A percentile compares a stretch with the other conserved stretches of the same genome.
Evolutionary conservation across 1,140 invertebrate species (phyloP).

Genomic region (Metaphire vulgaris): DNA sequence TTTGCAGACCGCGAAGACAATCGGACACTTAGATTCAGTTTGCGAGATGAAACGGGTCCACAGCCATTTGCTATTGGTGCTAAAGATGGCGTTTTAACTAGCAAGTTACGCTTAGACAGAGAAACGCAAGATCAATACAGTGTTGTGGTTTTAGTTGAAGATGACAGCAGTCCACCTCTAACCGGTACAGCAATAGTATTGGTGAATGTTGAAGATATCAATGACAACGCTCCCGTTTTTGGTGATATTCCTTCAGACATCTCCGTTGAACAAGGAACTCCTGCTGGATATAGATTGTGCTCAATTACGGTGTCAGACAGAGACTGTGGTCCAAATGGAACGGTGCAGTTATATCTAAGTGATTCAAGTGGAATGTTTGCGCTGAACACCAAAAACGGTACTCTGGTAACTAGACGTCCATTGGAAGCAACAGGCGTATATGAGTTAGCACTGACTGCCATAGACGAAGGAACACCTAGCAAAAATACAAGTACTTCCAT

Average conservation of each 20-base stretch:
- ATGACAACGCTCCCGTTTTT: conserved; percentile 82
- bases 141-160: conserved; percentile 74
- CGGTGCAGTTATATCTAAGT: neutral
- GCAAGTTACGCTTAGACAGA: conserved; percentile 64
- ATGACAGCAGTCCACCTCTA: conserved; percentile 76
- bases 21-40: neutral
- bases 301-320: neutral
- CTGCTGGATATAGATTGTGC: neutral
- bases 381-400: neutral
- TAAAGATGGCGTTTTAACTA: conserved; percentile 68
- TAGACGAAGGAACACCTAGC: neutral
- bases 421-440: neutral
- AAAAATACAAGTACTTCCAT: neutral
- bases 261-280: neutral
- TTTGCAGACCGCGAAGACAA: neutral
- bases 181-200: conserved; percentile 73
- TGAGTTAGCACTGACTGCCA: neutral
- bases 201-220: conserved; percentile 70
- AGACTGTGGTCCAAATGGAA: neutral
- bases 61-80: conserved; percentile 67
- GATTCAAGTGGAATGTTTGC: neutral
- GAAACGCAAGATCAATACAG: conserved; percentile 69
- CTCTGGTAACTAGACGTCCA: neutral
- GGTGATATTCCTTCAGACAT: conserved; percentile 34
- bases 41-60: neutral